A percentile compares a stretch with the other conserved stretches of the same genome.
phyloP scores from a whole-genome alignment of 35 echinoderm and acorn worm species.

The Anneissia japonica region DNA sequence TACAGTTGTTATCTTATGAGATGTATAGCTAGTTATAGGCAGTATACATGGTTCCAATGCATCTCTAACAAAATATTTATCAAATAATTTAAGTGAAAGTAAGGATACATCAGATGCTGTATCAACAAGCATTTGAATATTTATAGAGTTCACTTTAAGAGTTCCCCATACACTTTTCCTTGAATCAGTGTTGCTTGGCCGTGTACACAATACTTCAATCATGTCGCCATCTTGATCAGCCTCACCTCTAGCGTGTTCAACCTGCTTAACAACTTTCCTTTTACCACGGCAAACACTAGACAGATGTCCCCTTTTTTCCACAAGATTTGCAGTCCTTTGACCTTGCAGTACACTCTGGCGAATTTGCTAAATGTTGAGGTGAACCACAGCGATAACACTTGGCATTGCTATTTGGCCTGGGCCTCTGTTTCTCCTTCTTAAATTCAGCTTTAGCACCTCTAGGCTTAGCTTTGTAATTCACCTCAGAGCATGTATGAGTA shows the following conservation, averaged over 20 bases:
- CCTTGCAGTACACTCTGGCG: conserved; percentile 12
- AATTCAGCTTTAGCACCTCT: too few species aligned
- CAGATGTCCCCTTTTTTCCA: conserved; percentile 41
- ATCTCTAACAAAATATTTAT: conserved; percentile 15
- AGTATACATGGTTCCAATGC: neutral
- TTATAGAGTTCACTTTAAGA: neutral
- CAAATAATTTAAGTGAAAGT: neutral
- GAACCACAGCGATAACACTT: conserved; percentile 23
- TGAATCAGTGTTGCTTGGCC: neutral
- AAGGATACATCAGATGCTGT: conserved; percentile 18
- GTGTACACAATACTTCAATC: neutral
- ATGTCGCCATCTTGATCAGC: neutral
- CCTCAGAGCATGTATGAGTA: neutral
- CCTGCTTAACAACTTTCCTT: neutral
- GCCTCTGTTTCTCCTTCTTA: too few species aligned
- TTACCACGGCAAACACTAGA: conserved; percentile 27
- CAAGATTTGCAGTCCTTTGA: conserved; percentile 18
- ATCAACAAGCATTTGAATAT: conserved; percentile 3
- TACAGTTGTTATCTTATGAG: neutral
- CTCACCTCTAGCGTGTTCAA: neutral
- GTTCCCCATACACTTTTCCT: neutral
- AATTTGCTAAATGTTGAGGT: conserved; percentile 25
- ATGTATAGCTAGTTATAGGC: neutral
- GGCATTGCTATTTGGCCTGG: too few species aligned
- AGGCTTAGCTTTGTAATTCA: neutral